Percentiles rank a stretch among this genome's conserved stretches.
Evolutionary conservation across 2,888 invertebrate genomes (phyloP).

Genomic region (Athrips mouffetella): DNA sequence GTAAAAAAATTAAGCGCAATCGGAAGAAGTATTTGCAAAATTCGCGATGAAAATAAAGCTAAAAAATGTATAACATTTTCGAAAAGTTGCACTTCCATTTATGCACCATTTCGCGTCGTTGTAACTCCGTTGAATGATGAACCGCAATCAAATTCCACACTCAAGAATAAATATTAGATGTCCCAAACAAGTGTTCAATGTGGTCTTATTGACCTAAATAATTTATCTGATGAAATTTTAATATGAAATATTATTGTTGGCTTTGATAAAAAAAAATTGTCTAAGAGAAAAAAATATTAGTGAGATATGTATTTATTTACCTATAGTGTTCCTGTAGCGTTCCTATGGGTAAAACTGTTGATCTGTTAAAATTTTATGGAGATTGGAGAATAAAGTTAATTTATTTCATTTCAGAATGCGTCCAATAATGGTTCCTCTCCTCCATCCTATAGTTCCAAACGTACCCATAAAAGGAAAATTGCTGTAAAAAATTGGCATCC

Average conservation of each 20-base stretch:
- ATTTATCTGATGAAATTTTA: no score
- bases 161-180: conserved; percentile 1
- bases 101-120: conserved; percentile 60
- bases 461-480: conserved; percentile 1
- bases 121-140: conserved; percentile 53
- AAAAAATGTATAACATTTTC: conserved; percentile 61
- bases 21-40: conserved; percentile 64
- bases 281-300: background rate
- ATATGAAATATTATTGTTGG: no score
- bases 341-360: conserved; percentile 34
- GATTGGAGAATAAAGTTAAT: conserved; percentile 27
- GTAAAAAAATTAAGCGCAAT: conserved; percentile 67
- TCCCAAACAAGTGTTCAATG: conserved; percentile 6
- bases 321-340: background rate
- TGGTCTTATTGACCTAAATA: no score
- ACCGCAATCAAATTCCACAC: conserved; percentile 1
- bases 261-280: no score
- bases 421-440: background rate
- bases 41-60: conserved; percentile 51
- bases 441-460: background rate
- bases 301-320: background rate
- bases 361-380: conserved; percentile 50
- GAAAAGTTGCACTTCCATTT: conserved; percentile 64
- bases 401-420: conserved; percentile 16
- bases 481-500: background rate